A percentile compares a stretch with the other conserved stretches of the same genome.
phyloP scores from a whole-genome alignment of 2,113 vertebrate genomes.

The Odontesthes bonariensis region DNA sequence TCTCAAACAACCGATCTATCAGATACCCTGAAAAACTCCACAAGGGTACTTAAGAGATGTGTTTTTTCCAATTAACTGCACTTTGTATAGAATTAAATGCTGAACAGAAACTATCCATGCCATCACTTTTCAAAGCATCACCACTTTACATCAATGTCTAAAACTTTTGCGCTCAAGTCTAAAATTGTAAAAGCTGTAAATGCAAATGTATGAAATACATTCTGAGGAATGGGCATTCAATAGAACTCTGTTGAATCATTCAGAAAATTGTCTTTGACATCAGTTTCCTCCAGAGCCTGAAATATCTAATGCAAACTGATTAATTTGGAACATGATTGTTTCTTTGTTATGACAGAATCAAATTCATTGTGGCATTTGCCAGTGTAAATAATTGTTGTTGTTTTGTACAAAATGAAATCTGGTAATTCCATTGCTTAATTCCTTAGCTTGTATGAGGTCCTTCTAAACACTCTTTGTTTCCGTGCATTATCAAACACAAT shows the following conservation, averaged over 20 bases:
- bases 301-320: constrained; percentile 44
- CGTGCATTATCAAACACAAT: constrained; percentile 55
- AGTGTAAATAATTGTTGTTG: constrained; percentile 39
- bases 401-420: constrained; percentile 34
- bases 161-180: neutral
- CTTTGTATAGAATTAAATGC: neutral
- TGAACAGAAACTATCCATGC: constrained; percentile 1
- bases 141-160: neutral
- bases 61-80: too few species aligned
- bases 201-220: constrained; percentile 33
- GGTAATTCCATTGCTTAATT: constrained; percentile 17
- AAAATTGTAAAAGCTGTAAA: neutral
- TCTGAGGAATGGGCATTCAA: constrained; percentile 19
- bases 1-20: neutral
- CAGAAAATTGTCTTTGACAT: constrained; percentile 30
- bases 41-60: too few species aligned
- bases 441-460: constrained; percentile 16
- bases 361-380: constrained; percentile 28
- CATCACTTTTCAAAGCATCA: constrained; percentile 9
- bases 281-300: constrained; percentile 27
- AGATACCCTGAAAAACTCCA: neutral
- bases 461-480: constrained; percentile 34
- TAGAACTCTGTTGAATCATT: constrained; percentile 37
- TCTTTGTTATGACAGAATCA: constrained; percentile 17
- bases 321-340: constrained; percentile 42